A percentile compares a stretch with the other conserved stretches of the same genome.
phyloP scores from a whole-genome alignment of 1,140 invertebrate species.

The Drosophila ercepeae region DNA sequence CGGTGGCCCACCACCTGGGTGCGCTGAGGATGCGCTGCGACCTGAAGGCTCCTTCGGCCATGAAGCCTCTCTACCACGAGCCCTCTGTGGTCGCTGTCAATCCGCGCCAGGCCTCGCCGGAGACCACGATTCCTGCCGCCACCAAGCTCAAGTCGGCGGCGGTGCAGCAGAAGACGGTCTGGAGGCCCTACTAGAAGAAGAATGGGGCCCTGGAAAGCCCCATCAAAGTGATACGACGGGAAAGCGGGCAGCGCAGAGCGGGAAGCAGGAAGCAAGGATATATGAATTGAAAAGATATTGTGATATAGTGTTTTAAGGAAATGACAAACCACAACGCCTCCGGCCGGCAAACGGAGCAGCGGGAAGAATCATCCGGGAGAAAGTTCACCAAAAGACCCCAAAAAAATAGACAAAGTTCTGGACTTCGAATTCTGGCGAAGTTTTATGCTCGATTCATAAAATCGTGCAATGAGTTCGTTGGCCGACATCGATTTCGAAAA shows the following conservation, averaged over 20 bases:
- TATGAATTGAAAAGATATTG: slow-evolving; percentile 39
- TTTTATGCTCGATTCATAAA: slow-evolving; percentile 83
- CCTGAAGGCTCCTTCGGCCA: slow-evolving; percentile 86
- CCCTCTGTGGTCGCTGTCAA: slow-evolving; percentile 38
- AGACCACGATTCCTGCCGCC: slow-evolving; percentile 85
- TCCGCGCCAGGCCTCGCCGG: slow-evolving; percentile 81
- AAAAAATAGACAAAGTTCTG: not conserved
- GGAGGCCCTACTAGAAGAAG: slow-evolving; percentile 88
- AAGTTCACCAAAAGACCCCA: not conserved
- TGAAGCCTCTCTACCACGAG: slow-evolving; percentile 84
- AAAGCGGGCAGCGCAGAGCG: slow-evolving; percentile 63
- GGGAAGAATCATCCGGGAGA: slow-evolving; percentile 4
- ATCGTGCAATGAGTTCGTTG: slow-evolving; percentile 72
- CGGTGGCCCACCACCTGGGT: slow-evolving; percentile 47
- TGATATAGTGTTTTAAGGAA: slow-evolving; percentile 79
- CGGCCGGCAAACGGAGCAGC: slow-evolving; percentile 67
- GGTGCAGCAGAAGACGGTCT: slow-evolving; percentile 87
- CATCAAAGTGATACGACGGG: slow-evolving; percentile 47
- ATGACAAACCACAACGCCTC: slow-evolving; percentile 32
- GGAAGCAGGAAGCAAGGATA: slow-evolving; percentile 20
- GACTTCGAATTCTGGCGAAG: slow-evolving; percentile 71
- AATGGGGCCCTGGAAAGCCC: not conserved
- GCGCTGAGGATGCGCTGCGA: slow-evolving; percentile 84
- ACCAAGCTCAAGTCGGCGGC: slow-evolving; percentile 84
- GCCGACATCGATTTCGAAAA: slow-evolving; percentile 21